phyloP scores from a whole-genome alignment of 2,888 invertebrate species.

The Bugula neritina region DNA sequence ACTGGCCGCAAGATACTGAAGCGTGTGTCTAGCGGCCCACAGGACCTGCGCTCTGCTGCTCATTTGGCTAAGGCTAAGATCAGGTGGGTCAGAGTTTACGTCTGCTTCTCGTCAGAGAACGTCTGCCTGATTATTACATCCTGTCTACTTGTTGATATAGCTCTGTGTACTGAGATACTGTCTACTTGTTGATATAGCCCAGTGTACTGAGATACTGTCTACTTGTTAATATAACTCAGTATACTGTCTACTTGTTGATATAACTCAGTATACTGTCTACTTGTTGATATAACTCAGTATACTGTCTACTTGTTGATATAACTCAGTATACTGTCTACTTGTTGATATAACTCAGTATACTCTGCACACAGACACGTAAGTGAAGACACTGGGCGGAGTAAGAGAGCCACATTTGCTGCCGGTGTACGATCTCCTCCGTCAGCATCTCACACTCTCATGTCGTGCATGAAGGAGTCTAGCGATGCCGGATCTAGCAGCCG shows the following conservation, averaged over 20 bases:
- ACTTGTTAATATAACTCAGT: too few relatives aligned
- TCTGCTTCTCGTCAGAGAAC: not conserved
- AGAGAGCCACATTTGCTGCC: constrained; percentile 12
- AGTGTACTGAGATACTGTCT: too few relatives aligned
- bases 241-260: too few relatives aligned
- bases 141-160: not conserved
- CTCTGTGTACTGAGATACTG: too few relatives aligned
- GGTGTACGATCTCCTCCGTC: constrained; percentile 11
- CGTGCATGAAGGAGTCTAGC: not conserved
- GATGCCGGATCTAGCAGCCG: not conserved
- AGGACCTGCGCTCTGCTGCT: constrained; percentile 2
- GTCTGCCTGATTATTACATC: not conserved
- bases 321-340: too few relatives aligned
- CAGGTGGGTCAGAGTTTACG: not conserved
- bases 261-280: too few relatives aligned
- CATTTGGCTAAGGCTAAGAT: not conserved
- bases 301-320: too few relatives aligned
- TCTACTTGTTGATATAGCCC: too few relatives aligned
- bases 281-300: too few relatives aligned
- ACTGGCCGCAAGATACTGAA: constrained; percentile 4
- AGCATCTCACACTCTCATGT: not conserved
- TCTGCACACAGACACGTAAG: not conserved
- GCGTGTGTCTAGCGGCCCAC: constrained; percentile 8
- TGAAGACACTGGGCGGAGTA: constrained; percentile 10
- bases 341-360: too few relatives aligned